phyloP scores from a whole-genome alignment of 1,140 invertebrate species.

The Leptinotarsa defecta region DNA sequence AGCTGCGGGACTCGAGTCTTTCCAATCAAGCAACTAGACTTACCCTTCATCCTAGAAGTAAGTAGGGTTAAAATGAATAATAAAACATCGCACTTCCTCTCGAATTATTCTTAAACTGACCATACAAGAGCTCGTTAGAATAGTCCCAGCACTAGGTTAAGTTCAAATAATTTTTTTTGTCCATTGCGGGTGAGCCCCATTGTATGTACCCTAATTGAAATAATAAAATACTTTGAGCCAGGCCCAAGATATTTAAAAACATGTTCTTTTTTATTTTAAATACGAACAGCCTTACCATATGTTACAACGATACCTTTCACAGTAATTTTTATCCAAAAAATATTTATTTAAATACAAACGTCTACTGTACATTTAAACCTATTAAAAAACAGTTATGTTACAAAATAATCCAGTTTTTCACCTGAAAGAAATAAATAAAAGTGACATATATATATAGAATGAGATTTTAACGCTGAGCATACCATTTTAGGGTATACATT shows the following conservation, averaged over 20 bases:
- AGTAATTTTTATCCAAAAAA: slow-evolving; percentile 26
- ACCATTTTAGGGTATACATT: neutral
- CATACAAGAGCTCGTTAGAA: too few relatives aligned
- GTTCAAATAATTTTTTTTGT: neutral
- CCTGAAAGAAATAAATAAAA: slow-evolving; percentile 42
- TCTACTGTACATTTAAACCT: slow-evolving; percentile 47
- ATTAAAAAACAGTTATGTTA: slow-evolving; percentile 43
- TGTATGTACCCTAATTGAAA: slow-evolving; percentile 33
- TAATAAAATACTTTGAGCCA: slow-evolving; percentile 45
- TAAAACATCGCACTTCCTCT: too few relatives aligned
- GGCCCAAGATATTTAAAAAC: slow-evolving; percentile 40
- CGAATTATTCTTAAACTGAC: too few relatives aligned
- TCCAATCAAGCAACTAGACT: too few relatives aligned
- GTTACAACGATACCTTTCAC: slow-evolving; percentile 50
- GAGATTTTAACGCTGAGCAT: slow-evolving; percentile 32
- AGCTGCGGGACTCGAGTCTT: too few relatives aligned
- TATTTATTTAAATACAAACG: slow-evolving; percentile 42
- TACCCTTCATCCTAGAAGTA: too few relatives aligned
- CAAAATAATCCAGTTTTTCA: slow-evolving; percentile 40
- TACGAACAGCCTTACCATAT: slow-evolving; percentile 52
- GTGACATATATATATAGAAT: slow-evolving; percentile 39
- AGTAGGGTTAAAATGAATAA: too few relatives aligned
- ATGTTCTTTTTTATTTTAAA: slow-evolving; percentile 41
- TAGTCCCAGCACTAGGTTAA: too few relatives aligned
- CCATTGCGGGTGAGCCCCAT: neutral